These are phyloP conservation scores for Coecobrya sp. DNA, from an alignment of 2,888 invertebrate species.

Conservation along the genomic window DNA sequence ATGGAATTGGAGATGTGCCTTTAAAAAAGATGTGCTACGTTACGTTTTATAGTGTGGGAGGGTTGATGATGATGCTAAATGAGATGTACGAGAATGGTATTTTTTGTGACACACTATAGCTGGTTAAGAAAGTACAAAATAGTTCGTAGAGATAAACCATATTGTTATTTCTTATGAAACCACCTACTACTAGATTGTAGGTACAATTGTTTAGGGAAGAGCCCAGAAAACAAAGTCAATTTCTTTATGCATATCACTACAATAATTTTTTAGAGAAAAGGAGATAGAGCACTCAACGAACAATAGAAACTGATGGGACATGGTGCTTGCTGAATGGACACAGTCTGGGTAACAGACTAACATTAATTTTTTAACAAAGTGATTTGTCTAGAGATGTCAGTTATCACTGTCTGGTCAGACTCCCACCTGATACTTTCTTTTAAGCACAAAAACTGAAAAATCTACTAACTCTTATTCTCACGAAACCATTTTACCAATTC, in stretches of 20 bases:
- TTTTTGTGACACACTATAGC: constrained; percentile 59
- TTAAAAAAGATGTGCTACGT: constrained; percentile 48
- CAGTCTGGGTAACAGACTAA: constrained; percentile 36
- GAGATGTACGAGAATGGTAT: constrained; percentile 15
- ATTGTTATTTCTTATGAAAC: background rate
- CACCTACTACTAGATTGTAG: constrained; percentile 26
- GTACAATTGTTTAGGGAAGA: constrained; percentile 34
- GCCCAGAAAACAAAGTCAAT: constrained; percentile 20
- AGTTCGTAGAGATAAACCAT: background rate
- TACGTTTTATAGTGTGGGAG: constrained; percentile 61
- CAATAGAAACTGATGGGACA: background rate
- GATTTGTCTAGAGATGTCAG: constrained; percentile 72
- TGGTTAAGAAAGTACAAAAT: constrained; percentile 23
- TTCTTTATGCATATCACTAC: background rate
- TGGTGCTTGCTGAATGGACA: background rate
- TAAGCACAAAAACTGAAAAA: background rate
- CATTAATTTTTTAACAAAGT: constrained; percentile 69
- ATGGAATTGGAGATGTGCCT: constrained; percentile 72
- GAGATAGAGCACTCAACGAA: background rate
- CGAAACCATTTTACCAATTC: constrained; percentile 5
- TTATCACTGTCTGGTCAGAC: constrained; percentile 43
- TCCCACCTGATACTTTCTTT: constrained; percentile 55
- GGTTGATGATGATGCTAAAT: constrained; percentile 25
- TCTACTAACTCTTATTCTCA: constrained; percentile 11
- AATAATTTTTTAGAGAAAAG: background rate